phyloP scores from a whole-genome alignment of 2,113 vertebrate genomes.

The Saguinus midas region DNA sequence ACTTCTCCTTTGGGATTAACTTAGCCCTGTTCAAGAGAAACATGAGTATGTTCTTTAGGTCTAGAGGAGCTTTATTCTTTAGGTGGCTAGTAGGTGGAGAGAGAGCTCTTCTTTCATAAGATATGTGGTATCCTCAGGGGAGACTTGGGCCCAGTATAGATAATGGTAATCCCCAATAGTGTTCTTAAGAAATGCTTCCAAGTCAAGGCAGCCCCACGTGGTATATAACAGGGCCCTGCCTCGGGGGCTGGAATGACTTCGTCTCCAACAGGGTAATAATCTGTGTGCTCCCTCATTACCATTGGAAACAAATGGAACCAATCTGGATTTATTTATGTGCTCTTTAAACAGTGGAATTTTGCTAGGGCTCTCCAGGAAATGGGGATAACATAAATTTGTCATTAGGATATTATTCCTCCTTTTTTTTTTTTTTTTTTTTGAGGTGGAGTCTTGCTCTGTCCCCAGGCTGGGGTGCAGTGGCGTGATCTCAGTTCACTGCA shows the following conservation, averaged over 20 bases:
- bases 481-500: too few species aligned
- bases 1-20: not conserved
- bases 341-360: not conserved
- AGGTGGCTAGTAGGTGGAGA: not conserved
- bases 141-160: not conserved
- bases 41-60: not conserved
- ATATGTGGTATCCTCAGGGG: not conserved
- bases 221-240: rapidly evolving
- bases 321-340: not conserved
- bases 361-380: not conserved
- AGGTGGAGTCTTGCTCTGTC: too few species aligned
- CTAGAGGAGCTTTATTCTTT: not conserved
- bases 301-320: not conserved
- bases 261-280: not conserved
- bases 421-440: not conserved
- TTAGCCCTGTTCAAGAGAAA: not conserved
- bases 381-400: not conserved
- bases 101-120: not conserved
- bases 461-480: too few species aligned
- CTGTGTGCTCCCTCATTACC: not conserved
- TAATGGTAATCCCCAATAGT: not conserved
- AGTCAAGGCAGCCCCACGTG: not conserved
- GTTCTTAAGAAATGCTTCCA: not conserved
- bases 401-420: not conserved
- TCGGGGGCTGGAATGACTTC: not conserved